Base-by-base conservation (phyloP, 2,888 invertebrate genomes). In the Bellardia pandia region DNA sequence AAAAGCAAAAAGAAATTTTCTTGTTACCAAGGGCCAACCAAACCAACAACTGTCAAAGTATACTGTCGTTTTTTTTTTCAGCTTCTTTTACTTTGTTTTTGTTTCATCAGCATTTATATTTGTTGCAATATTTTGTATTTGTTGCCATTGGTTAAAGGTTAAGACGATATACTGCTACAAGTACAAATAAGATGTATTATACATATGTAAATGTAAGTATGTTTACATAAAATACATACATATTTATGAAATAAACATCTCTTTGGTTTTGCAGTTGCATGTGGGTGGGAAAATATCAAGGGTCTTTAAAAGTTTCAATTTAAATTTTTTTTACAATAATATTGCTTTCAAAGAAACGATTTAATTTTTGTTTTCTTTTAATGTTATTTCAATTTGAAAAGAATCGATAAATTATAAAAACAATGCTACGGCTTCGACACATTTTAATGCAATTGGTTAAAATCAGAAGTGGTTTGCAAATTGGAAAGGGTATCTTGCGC, bases 11-110 rank as follows among this genome's bases (percentile, higher is more conserved):
- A 23, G 13, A 71, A 60, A 42, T 13, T 78, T 75, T 71, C 40
- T 58, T 82, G 86, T 86, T 86, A 56, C 86, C 78, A 82, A 74
- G 86, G 72, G 60, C 33, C 68, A 58, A 30, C 66, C 85, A 85
- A 62, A 30, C 66, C 85, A 85, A 62, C 64, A 58, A 66, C 56
- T 77, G 77, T 72, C 77, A 84, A 71, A 72, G 30, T 66, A 64
- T 77, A 77, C n/a, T 23, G 37, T 48, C 60, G 3, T n/a, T 69
- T 60, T 16, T 60, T 16, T 69, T 45, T 58, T 53, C 9, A 51
- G 23, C 16, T 62, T 64, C 30, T 74, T 51, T 68, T 45, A 23
- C 66, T 30, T 40, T 40, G 11, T 53, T 16, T 16, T 48, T 78
- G 51, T 71, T 71, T 23, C 23, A 48, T 37, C 37, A 56, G n/a